Conservation (phyloP, 2,797 vertebrate species). For the Manis pentadactyla region DNA sequence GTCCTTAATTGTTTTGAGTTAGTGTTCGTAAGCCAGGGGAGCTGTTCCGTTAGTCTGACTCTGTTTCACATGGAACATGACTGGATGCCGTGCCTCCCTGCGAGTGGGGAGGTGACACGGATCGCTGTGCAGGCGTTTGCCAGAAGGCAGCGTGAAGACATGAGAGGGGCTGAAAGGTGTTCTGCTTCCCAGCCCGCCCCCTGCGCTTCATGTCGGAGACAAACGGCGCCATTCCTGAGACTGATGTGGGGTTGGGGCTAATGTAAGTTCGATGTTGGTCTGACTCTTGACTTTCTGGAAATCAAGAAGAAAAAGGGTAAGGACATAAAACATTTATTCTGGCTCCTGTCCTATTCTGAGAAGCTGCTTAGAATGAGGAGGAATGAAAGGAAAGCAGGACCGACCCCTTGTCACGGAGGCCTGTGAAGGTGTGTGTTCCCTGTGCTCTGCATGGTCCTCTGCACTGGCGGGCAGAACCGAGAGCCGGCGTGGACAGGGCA, state of each 20-base stretch:
- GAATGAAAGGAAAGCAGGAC: neutral
- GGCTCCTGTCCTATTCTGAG: neutral
- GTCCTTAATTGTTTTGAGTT: neutral
- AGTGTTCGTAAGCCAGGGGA: neutral
- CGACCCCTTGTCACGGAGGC: neutral
- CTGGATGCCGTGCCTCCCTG: neutral
- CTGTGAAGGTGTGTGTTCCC: no score
- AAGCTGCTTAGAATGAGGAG: slow-evolving; percentile 15
- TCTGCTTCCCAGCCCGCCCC: neutral
- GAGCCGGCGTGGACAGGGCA: no score
- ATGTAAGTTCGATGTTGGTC: neutral
- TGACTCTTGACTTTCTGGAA: neutral
- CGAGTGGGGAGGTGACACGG: neutral
- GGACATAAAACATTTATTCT: neutral
- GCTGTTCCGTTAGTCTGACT: neutral
- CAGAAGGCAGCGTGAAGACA: neutral
- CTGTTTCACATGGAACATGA: neutral
- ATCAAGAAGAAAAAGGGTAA: neutral
- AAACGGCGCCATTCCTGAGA: neutral
- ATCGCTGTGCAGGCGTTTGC: neutral
- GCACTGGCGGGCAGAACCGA: no score
- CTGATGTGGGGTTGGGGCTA: neutral
- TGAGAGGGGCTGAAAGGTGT: neutral
- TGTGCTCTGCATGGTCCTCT: no score
- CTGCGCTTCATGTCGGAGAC: neutral